Base-by-base conservation (phyloP, 2,113 vertebrate genomes). In the Capreolus pygargus region DNA sequence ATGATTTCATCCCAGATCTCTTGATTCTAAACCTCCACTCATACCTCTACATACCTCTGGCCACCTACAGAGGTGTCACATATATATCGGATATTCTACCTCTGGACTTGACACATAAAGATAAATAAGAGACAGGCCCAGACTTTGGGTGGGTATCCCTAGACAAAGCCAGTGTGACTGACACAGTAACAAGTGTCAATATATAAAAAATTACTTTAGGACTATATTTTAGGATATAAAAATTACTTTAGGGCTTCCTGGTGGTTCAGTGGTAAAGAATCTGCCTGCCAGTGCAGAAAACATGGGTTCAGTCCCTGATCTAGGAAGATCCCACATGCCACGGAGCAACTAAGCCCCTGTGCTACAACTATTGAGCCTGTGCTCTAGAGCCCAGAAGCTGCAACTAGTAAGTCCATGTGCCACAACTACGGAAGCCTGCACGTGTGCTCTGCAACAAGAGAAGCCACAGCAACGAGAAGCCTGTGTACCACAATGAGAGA, bases 51-150 rank as follows among this genome's bases (percentile, higher is more conserved):
- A 33, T 17, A 87, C 28, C 8, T 27, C 30, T n/a, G 10, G 28
- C 39, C 54, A 43, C 14, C 45, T 87, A 45, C 7, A 28, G 39
- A 90, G n/a, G 30, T 43, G 67, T 60, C 39, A 25, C 7, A 8
- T 91, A 85, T 78, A 86, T 94, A 70, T 50, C 7, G 1, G n/a
- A 28, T 94, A 43, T 17, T 61, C 33, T 83, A 58, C 28, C 13
- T 79, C 74, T 92, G 91, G 36, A 16, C 36, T 92, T 86, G 47
- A 88, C 30, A 67, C 6, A 43, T 30, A 84, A 58, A 95, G 52
- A 93, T 33, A 95, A 95, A 89, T 61, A 70, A 95, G 60, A 95
- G 8, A 81, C n/a, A 91, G 61, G 55, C 15, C n/a, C 16, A 36
- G 36, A 39, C 36, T 97, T 87, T 81, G 60, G n/a, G 47, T 76